Evolutionary conservation across 2,888 invertebrate species (phyloP).

Genomic region (Philaethria dido): DNA sequence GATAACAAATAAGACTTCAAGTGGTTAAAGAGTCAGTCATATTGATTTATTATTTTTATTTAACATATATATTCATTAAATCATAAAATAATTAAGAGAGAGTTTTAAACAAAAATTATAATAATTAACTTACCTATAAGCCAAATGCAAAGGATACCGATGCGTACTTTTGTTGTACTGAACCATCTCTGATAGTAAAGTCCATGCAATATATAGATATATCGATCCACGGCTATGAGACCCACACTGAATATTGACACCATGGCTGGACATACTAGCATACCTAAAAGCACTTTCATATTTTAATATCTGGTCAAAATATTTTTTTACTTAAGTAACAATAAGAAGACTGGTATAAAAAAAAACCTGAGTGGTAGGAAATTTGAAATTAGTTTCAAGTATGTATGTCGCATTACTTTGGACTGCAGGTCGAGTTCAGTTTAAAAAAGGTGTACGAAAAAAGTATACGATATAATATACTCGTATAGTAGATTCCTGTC

Average conservation of each 20-base stretch:
- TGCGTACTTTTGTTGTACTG: constrained; percentile 82
- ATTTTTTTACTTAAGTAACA: no score
- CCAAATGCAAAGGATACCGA: constrained; percentile 76
- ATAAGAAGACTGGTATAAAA: no score
- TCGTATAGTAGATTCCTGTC: no score
- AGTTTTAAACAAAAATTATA: neutral
- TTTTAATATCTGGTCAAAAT: neutral
- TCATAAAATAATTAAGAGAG: neutral
- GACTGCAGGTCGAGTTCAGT: no score
- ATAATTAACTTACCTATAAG: constrained; percentile 28
- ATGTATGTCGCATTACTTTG: no score
- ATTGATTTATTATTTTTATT: neutral
- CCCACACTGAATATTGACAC: constrained; percentile 86
- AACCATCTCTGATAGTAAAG: constrained; percentile 85
- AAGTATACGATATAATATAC: no score
- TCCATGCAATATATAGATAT: constrained; percentile 86
- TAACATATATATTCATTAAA: constrained; percentile 21
- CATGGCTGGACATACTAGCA: constrained; percentile 85
- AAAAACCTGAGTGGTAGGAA: no score
- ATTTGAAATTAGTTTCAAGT: no score
- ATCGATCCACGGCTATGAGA: constrained; percentile 86
- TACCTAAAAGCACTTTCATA: constrained; percentile 64
- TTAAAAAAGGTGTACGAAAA: no score
- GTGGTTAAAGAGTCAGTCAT: neutral
- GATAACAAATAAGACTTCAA: neutral